Evolutionary conservation across 2,113 vertebrate genomes (phyloP).

Genomic region (Aplodontia rufa): DNA sequence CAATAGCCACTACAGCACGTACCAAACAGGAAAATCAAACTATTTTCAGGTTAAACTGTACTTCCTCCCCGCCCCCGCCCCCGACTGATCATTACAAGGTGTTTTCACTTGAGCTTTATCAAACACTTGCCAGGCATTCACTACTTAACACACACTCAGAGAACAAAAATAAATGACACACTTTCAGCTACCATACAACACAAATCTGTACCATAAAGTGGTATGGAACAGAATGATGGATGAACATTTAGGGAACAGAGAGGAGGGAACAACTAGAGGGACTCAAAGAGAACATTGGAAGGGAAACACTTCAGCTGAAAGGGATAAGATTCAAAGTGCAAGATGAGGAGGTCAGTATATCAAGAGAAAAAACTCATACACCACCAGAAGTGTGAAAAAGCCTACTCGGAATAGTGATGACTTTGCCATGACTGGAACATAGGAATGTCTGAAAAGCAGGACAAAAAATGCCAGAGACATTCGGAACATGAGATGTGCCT

Average conservation of each 20-base stretch:
- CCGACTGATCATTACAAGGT: background rate
- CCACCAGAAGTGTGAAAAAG: background rate
- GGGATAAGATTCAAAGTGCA: background rate
- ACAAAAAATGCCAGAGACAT: background rate
- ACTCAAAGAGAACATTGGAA: background rate
- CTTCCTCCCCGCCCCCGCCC: background rate
- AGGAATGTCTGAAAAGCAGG: background rate
- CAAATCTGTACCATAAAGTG: background rate
- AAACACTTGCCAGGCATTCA: background rate
- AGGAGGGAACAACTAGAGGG: background rate
- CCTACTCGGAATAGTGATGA: accelerated
- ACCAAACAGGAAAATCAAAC: background rate
- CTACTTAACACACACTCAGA: background rate
- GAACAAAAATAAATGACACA: background rate
- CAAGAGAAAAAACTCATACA: background rate
- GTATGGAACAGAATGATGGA: background rate
- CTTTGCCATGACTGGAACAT: background rate
- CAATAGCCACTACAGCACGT: background rate
- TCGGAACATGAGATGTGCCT: background rate
- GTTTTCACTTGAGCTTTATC: background rate
- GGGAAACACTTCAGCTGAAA: background rate
- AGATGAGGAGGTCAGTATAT: background rate
- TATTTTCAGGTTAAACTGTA: background rate
- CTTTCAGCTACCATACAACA: background rate
- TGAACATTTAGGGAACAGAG: accelerated